These are phyloP conservation scores for Blastobasis lacticolella DNA, from an alignment of 2,888 invertebrate genomes.

Conservation along the genomic window DNA sequence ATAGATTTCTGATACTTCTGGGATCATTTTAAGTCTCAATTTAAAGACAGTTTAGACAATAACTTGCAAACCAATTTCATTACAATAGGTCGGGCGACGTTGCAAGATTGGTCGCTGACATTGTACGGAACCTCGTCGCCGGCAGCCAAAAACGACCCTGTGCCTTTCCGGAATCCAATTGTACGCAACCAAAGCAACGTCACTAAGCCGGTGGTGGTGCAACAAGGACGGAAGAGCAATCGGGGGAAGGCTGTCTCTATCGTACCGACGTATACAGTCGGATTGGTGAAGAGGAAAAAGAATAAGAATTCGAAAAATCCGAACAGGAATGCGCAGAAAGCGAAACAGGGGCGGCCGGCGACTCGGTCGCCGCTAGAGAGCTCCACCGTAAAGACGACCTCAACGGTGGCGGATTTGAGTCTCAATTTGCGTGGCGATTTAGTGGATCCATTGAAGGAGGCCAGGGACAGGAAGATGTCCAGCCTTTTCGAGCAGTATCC, in stretches of 20 bases:
- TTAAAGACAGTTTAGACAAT: too few relatives aligned
- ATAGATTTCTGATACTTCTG: too few relatives aligned
- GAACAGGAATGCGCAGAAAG: slow-evolving; percentile 64
- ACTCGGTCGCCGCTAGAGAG: slow-evolving; percentile 69
- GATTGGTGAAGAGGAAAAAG: slow-evolving; percentile 68
- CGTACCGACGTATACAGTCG: slow-evolving; percentile 60
- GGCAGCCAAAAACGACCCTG: slow-evolving; percentile 77
- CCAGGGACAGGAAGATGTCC: slow-evolving; percentile 76
- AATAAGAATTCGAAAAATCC: slow-evolving; percentile 73
- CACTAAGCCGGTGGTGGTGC: slow-evolving; percentile 58
- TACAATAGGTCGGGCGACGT: slow-evolving; percentile 83
- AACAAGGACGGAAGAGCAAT: slow-evolving; percentile 54
- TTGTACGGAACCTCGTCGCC: slow-evolving; percentile 89
- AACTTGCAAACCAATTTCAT: too few relatives aligned
- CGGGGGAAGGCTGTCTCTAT: slow-evolving; percentile 53
- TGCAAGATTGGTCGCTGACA: slow-evolving; percentile 95
- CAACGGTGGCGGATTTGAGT: slow-evolving; percentile 51
- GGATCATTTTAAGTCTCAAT: too few relatives aligned
- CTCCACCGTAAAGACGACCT: slow-evolving; percentile 51
- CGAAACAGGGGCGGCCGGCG: slow-evolving; percentile 70
- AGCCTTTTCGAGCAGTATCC: slow-evolving; percentile 82
- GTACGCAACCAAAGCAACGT: slow-evolving; percentile 56
- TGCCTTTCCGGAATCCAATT: slow-evolving; percentile 67
- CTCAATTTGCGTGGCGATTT: slow-evolving; percentile 56
- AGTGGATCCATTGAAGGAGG: slow-evolving; percentile 55